Evolutionary conservation across 2,888 invertebrate species (phyloP), one percentile per base, ranked within the genome.

Genomic region (Petrolisthes cinctipes): DNA sequence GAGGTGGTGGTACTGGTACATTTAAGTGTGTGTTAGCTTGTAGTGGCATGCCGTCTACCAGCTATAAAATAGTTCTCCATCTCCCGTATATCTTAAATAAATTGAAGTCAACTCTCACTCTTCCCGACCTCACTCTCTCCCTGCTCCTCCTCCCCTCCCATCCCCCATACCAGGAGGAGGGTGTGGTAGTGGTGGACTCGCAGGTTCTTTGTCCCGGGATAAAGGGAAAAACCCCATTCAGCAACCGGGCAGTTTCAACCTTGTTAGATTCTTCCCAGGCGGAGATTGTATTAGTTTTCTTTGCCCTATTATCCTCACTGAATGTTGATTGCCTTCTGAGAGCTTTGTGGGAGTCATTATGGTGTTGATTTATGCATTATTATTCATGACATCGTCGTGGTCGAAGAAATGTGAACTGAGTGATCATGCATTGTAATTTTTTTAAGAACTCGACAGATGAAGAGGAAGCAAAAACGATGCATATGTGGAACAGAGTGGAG

Each of bases 21-120:
- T 56, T 56, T 57, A 20, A 53, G 66, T 68, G 66, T 82, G 82
- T 66, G 23, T 57, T n/a, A 66, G 66, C 53, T 61, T 82, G n/a
- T 23, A 23, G 23, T 20, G 73, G 23, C 73, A 73, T 20, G 73
- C 7, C 23, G 7, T 17, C 17, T 7, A 73, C 73, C 7, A 20
- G 9, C 9, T 9, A 73, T n/a, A 20, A 9, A 7, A 7, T 11
- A 4, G 61, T 61, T 61, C 9, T 37, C 37, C 37, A 37, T 37
- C 37, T 37, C 37, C 37, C 37, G 37, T 37, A 37, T 37, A 37
- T 37, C 37, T 37, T 37, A 37, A 37, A 37, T 37, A 37, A 37
- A 37, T 37, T 61, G 17, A 61, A 17, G 61, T 9, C 11, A 61
- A 61, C 61, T 11, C 61, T 17, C 61, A 61, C 61, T 11, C 61